Evolutionary conservation across 2,888 invertebrate genomes (phyloP).

Genomic region (Eilema sororculum): DNA sequence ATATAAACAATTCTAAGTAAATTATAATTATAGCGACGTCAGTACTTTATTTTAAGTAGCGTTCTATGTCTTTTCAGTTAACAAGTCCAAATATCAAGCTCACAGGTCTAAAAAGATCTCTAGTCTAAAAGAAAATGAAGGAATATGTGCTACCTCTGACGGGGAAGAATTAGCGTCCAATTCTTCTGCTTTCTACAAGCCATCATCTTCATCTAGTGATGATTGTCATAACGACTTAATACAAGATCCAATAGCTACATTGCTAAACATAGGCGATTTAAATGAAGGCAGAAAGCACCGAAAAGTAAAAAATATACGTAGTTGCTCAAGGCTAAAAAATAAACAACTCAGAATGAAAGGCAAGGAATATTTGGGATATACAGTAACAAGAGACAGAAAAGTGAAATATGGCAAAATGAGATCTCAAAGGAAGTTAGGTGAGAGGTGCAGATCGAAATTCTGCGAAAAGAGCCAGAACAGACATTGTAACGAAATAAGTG

Average conservation of each 20-base stretch:
- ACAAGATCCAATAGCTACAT: neutral
- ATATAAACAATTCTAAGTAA: no score
- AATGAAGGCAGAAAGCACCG: neutral
- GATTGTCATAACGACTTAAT: neutral
- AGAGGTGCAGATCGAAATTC: no score
- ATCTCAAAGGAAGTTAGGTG: neutral
- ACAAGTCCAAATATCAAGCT: neutral
- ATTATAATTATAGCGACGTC: no score
- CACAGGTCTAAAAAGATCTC: neutral
- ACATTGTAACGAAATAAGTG: no score
- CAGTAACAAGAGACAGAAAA: neutral
- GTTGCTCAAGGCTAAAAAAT: neutral
- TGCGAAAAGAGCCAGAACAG: no score
- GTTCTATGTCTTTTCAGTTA: neutral
- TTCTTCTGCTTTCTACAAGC: neutral
- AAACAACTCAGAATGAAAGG: neutral
- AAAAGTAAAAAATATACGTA: neutral
- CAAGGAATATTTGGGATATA: neutral
- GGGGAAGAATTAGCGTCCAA: neutral
- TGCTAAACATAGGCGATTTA: neutral
- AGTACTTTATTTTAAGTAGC: no score
- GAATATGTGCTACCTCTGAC: neutral
- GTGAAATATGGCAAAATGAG: neutral
- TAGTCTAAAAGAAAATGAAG: neutral
- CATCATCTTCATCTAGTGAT: neutral